These are phyloP conservation scores for Zaprionus lineosus DNA, from an alignment of 2,888 invertebrate species.

Conservation along the genomic window DNA sequence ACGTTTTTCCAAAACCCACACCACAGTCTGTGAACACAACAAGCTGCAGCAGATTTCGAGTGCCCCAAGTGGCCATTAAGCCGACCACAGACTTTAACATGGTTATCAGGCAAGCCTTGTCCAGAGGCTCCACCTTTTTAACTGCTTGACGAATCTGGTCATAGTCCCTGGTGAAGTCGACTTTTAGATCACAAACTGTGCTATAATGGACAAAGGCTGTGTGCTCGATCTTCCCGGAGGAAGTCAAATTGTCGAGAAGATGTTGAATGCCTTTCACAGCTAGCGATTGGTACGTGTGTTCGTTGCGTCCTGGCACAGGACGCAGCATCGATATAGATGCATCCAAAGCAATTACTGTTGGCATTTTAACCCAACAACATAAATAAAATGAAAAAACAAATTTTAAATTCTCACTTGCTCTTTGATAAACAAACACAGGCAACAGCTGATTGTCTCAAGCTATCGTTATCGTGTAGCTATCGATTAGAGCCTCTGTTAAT, in stretches of 20 bases:
- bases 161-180: slow-evolving; percentile 94
- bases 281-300: slow-evolving; percentile 81
- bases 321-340: slow-evolving; percentile 82
- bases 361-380: slow-evolving; percentile 66
- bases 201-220: slow-evolving; percentile 77
- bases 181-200: slow-evolving; percentile 85
- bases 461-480: neutral
- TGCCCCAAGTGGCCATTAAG: slow-evolving; percentile 94
- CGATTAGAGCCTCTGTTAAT: no score
- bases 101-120: slow-evolving; percentile 92
- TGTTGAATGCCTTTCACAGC: slow-evolving; percentile 81
- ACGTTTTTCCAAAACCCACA: slow-evolving; percentile 85
- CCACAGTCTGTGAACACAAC: slow-evolving; percentile 90
- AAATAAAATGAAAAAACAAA: neutral
- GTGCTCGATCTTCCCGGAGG: slow-evolving; percentile 80
- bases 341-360: slow-evolving; percentile 82
- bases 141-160: slow-evolving; percentile 90
- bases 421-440: slow-evolving; percentile 43
- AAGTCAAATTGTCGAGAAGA: slow-evolving; percentile 79
- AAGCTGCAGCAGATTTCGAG: slow-evolving; percentile 92
- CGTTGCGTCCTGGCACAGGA: slow-evolving; percentile 79
- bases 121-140: slow-evolving; percentile 90
- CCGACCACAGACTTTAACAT: slow-evolving; percentile 91
- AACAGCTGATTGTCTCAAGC: slow-evolving; percentile 32
- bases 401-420: neutral